These are phyloP conservation scores for Ephestia elutella DNA, from an alignment of 1,140 invertebrate species.

Conservation along the genomic window DNA sequence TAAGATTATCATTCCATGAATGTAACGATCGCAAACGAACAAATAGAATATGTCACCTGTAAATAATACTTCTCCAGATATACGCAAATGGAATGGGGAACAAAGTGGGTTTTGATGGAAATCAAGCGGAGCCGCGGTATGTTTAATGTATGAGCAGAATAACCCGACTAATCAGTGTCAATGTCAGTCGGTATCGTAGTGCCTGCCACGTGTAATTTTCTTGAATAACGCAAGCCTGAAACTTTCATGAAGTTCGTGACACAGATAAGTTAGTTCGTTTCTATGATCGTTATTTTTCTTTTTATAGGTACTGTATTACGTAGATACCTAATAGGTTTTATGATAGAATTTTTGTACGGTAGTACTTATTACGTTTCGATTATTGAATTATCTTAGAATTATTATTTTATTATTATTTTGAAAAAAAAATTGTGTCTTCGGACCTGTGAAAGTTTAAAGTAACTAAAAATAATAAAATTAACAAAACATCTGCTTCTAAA, in stretches of 20 bases:
- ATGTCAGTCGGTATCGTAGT: constrained; percentile 32
- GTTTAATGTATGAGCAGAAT: constrained; percentile 47
- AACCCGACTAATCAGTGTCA: constrained; percentile 54
- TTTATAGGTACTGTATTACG: no score
- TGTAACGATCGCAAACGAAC: neutral
- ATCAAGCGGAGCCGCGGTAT: constrained; percentile 22
- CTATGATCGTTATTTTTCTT: constrained; percentile 7
- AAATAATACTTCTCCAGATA: neutral
- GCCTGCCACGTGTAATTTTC: neutral
- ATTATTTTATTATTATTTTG: no score
- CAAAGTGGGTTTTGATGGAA: constrained; percentile 36
- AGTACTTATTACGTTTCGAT: no score
- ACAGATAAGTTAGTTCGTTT: neutral
- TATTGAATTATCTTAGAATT: no score
- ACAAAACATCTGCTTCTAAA: no score
- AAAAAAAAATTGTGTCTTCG: no score
- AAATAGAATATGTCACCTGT: neutral
- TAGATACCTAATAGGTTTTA: no score
- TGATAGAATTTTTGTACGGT: no score
- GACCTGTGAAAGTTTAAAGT: no score
- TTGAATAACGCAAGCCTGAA: neutral
- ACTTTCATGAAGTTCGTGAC: no score
- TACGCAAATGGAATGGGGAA: neutral
- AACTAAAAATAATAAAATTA: no score
- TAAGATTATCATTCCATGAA: neutral